These are phyloP conservation scores for Nemurella pictetii DNA, from an alignment of 2,888 invertebrate species.

Conservation along the genomic window DNA sequence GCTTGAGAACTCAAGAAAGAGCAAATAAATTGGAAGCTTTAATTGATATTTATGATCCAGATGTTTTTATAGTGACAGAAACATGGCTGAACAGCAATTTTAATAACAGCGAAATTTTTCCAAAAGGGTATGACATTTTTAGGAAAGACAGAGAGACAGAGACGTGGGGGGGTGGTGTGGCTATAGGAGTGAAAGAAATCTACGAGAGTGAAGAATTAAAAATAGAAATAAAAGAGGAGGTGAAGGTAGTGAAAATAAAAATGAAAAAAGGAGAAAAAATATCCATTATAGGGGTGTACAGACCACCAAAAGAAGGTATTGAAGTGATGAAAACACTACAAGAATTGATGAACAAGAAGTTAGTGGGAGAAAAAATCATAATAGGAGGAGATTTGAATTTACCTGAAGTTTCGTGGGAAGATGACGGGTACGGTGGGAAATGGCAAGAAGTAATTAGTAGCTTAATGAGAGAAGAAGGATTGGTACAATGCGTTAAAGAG, in stretches of 20 bases:
- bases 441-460: background rate
- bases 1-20: no score
- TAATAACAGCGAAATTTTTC: background rate
- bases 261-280: background rate
- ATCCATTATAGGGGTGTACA: background rate
- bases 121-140: background rate
- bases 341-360: background rate
- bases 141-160: background rate
- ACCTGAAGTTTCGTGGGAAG: background rate
- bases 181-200: background rate
- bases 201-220: background rate
- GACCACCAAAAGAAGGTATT: background rate
- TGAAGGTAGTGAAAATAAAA: background rate
- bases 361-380: background rate
- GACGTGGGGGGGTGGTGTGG: background rate
- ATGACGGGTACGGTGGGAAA: background rate
- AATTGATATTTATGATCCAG: conserved; percentile 1
- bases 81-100: background rate
- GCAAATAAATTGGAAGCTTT: background rate
- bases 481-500: background rate
- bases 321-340: background rate
- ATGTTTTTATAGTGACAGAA: conserved; percentile 6
- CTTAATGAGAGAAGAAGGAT: background rate
- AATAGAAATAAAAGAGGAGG: background rate
- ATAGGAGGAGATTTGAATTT: conserved; percentile 1